Evolutionary conservation across 2,888 invertebrate species (phyloP).

Genomic region (Drymonia ruficornis): DNA sequence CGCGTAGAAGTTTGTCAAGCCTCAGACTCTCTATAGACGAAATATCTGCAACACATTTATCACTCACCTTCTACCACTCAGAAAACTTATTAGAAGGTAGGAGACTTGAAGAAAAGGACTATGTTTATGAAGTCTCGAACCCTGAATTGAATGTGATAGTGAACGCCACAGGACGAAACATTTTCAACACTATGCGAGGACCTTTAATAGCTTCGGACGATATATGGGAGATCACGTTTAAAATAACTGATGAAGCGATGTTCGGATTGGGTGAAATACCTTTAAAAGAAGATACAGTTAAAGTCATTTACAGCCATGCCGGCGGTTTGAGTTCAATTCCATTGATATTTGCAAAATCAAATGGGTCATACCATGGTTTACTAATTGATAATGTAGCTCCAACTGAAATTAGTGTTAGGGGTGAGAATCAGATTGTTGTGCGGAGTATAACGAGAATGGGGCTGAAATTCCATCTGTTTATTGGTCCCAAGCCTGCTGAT

Average conservation of each 20-base stretch:
- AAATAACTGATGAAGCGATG: conserved; percentile 77
- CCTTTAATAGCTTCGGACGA: conserved; percentile 84
- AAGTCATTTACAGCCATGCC: conserved; percentile 76
- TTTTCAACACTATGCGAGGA: conserved; percentile 83
- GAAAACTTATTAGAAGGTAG: conserved; percentile 41
- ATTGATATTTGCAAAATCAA: conserved; percentile 78
- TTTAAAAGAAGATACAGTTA: conserved; percentile 55
- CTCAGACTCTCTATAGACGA: conserved; percentile 68
- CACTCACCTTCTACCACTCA: conserved; percentile 64
- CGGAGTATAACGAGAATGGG: conserved; percentile 80
- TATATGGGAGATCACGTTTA: conserved; percentile 86
- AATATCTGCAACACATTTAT: conserved; percentile 62
- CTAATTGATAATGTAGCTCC: conserved; percentile 80
- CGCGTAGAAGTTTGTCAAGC: conserved; percentile 48
- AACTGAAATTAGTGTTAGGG: conserved; percentile 80
- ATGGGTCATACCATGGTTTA: conserved; percentile 83
- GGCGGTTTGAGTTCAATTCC: conserved; percentile 75
- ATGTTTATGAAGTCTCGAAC: conserved; percentile 54
- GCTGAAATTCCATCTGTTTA: conserved; percentile 70
- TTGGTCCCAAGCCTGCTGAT: conserved; percentile 68
- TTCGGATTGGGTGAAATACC: conserved; percentile 84
- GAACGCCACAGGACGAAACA: conserved; percentile 52
- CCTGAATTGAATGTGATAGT: conserved; percentile 63
- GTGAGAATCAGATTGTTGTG: conserved; percentile 80
- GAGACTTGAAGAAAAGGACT: conserved; percentile 54